Evolutionary conservation across 2,888 invertebrate genomes (phyloP), one percentile per base, ranked within the genome.

Genomic region (Leptarthrus brevirostris): DNA sequence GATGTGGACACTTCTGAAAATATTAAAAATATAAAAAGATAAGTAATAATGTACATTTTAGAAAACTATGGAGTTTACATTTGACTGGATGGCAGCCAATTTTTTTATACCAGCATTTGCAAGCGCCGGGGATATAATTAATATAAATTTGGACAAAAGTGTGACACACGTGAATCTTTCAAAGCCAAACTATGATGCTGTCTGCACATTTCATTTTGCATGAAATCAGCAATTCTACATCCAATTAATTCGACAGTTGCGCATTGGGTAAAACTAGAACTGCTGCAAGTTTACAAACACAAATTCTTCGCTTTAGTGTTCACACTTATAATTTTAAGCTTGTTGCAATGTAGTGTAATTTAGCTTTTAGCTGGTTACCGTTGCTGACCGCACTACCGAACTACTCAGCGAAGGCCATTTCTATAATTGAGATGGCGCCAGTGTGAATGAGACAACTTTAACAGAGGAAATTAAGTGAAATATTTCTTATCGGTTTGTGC

Each of bases 1-100:
- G 79, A 78, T 30, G 90, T 90, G 79, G 86, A 82, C 72, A 76
- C 78, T 82, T 86, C 87, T 87, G 80, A 18, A 86, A 16, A 66
- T 53, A 40, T 40, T 40, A 40, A 40, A 12, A 16, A 66, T 53
- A 40, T 40, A 12, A 40, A 40, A 12, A 40, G 6, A 12, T 40
- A 40, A 40, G n/a, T 12, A 12, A 75, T 76, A 61, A 77, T 75
- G 12, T 69, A 74, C 71, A 24, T 20, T 70, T 54, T 47, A 66
- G 40, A 40, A 40, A 40, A n/a, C 40, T 40, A 40, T 12, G n/a
- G 12, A 40, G 40, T 6, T 12, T 12, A 12, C 40, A 12, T 40
- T 40, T 12, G 40, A 40, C 12, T 40, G 40, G 40, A 40, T 3
- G n/a, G 40, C 0, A n/a, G 8, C 40, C 40, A 40, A 40, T 40